Evolutionary conservation across 1,140 invertebrate species (phyloP).

Genomic region (Littorina saxatilis): DNA sequence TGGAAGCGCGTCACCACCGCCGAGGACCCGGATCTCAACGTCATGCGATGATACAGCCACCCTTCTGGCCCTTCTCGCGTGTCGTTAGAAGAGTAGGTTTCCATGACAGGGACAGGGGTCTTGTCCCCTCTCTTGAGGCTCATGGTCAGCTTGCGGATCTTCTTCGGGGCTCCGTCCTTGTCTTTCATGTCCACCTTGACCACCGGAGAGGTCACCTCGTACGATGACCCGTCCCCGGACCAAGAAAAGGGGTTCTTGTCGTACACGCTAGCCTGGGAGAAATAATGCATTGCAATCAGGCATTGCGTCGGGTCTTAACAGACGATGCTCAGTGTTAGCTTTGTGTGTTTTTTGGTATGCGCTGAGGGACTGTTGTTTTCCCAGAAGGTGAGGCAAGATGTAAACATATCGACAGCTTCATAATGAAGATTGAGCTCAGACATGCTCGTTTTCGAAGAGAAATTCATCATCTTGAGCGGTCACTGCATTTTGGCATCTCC

Average conservation of each 20-base stretch:
- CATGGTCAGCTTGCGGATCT: constrained; percentile 12
- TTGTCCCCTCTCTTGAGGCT: background rate
- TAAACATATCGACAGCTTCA: too few species aligned
- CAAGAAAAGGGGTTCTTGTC: constrained; percentile 32
- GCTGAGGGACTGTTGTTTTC: too few species aligned
- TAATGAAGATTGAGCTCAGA: too few species aligned
- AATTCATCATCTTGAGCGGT: too few species aligned
- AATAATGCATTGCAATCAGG: too few species aligned
- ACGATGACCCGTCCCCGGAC: constrained; percentile 17
- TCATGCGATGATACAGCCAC: constrained; percentile 38
- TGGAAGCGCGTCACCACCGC: constrained; percentile 22
- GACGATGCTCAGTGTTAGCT: too few species aligned
- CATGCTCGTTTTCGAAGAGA: too few species aligned
- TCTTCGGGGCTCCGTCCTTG: background rate
- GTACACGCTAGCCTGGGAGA: constrained; percentile 25
- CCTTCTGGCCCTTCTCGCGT: constrained; percentile 10
- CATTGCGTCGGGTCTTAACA: too few species aligned
- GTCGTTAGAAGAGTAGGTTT: constrained; percentile 18
- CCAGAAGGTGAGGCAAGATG: too few species aligned
- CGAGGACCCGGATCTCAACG: constrained; percentile 2
- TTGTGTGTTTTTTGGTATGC: too few species aligned
- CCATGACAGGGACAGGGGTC: background rate
- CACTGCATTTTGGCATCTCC: too few species aligned
- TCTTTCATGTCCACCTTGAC: constrained; percentile 30
- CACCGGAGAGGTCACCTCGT: constrained; percentile 36